Evolutionary conservation across 2,113 vertebrate species (phyloP).

Genomic region (Stigmatopora argus): DNA sequence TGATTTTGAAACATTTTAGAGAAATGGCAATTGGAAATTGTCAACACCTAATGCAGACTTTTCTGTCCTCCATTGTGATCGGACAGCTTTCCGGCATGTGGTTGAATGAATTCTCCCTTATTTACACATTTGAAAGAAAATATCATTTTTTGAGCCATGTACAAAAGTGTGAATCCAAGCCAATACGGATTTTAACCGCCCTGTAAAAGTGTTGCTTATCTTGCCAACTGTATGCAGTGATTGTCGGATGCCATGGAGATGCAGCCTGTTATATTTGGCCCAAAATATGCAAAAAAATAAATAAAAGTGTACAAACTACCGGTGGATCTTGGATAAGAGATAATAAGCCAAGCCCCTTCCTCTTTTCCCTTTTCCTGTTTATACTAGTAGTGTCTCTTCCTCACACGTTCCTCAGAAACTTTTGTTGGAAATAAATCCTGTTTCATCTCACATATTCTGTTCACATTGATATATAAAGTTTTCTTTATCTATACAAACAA

Average conservation of each 20-base stretch:
- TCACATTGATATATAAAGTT: background rate
- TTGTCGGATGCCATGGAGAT: conserved; percentile 46
- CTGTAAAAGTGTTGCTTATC: background rate
- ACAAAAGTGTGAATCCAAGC: background rate
- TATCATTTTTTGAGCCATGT: background rate
- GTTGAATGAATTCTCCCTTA: background rate
- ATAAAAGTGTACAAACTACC: conserved; percentile 14
- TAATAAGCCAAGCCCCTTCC: conserved; percentile 40
- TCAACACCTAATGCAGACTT: background rate
- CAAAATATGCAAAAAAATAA: background rate
- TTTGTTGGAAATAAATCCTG: conserved; percentile 14
- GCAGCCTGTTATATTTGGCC: background rate
- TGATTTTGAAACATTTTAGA: background rate
- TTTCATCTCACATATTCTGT: background rate
- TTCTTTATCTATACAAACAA: background rate
- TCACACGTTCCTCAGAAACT: background rate
- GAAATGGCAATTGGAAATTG: background rate
- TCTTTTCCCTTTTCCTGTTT: conserved; percentile 46
- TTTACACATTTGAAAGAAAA: background rate
- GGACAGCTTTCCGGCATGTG: background rate
- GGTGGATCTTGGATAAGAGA: conserved; percentile 29
- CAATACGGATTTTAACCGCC: background rate
- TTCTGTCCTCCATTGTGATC: background rate
- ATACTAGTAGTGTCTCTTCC: conserved; percentile 25
- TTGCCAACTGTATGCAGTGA: conserved; percentile 40